These are phyloP conservation scores for Pantherophis alleghaniensis DNA, from an alignment of 2,797 vertebrate species.

Conservation along the genomic window DNA sequence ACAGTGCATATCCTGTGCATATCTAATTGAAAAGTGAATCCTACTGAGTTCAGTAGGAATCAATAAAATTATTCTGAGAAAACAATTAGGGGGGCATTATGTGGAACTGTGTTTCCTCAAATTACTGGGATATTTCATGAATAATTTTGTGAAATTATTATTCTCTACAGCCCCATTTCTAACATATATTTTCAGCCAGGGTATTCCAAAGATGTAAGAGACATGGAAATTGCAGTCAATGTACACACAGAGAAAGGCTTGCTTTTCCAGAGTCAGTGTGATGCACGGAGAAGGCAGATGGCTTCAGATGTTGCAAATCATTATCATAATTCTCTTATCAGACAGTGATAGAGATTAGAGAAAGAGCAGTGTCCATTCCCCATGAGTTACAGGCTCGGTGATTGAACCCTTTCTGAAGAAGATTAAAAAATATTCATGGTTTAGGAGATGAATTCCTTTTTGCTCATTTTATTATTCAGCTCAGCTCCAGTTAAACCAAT, in stretches of 20 bases:
- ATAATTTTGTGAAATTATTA: neutral
- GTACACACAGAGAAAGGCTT: neutral
- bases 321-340: neutral
- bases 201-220: neutral
- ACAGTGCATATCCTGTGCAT: neutral
- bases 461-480: conserved; percentile 67
- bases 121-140: neutral
- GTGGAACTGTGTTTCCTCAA: neutral
- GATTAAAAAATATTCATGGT: conserved; percentile 51
- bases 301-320: neutral
- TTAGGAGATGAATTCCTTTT: conserved; percentile 58
- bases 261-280: neutral
- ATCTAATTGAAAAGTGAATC: neutral
- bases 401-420: conserved; percentile 44
- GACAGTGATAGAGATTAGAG: neutral
- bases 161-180: neutral
- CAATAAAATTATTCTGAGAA: conserved; percentile 6
- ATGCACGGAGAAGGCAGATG: neutral
- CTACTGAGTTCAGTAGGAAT: neutral
- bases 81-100: neutral
- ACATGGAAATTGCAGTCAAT: neutral
- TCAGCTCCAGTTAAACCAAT: conserved; percentile 72
- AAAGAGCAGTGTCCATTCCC: neutral
- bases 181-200: neutral
- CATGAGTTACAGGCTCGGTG: conserved; percentile 15